Evolutionary conservation across 2,113 vertebrate genomes (phyloP).

Genomic region (Cathartes aura): DNA sequence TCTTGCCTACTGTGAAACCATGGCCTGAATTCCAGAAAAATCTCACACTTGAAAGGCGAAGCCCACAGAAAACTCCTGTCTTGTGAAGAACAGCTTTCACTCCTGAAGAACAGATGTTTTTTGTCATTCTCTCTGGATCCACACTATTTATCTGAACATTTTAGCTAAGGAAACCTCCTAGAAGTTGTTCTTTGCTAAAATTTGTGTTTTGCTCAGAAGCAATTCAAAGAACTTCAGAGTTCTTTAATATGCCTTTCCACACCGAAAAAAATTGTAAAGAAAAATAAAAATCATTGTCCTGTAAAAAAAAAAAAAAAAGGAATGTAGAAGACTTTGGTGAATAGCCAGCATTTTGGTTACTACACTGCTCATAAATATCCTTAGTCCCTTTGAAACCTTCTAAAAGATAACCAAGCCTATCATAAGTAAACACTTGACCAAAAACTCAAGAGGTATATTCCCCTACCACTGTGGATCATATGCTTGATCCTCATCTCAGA

Average conservation of each 20-base stretch:
- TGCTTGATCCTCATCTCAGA: neutral
- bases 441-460: neutral
- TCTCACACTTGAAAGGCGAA: neutral
- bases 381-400: neutral
- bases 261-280: neutral
- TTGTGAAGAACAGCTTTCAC: neutral
- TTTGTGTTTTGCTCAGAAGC: neutral
- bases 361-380: neutral
- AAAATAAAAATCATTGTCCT: neutral
- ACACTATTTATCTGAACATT: neutral
- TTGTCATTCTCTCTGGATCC: neutral
- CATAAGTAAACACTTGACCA: neutral
- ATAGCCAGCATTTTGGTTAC: neutral
- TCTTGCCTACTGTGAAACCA: slow-evolving; percentile 4
- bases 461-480: neutral
- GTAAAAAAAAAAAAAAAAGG: neutral
- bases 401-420: neutral
- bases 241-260: neutral
- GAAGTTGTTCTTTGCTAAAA: neutral
- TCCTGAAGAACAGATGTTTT: neutral
- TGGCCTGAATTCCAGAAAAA: slow-evolving; percentile 13
- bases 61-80: neutral
- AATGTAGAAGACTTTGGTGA: neutral
- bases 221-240: neutral
- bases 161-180: neutral